These are phyloP conservation scores for Liodrosophila aerea DNA, from an alignment of 2,888 invertebrate species.

Conservation along the genomic window DNA sequence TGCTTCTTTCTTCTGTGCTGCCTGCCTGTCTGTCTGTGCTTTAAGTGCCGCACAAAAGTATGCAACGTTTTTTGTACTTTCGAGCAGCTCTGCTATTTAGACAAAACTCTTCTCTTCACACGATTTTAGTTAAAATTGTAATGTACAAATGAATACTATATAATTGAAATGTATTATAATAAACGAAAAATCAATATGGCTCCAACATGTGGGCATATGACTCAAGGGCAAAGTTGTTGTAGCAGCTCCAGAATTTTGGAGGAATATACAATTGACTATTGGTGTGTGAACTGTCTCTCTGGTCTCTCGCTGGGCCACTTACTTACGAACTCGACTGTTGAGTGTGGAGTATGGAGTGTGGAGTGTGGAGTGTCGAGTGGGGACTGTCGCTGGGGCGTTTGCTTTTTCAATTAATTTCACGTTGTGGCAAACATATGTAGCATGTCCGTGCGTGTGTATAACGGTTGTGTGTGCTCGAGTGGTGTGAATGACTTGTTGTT, in stretches of 20 bases:
- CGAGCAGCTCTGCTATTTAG: too few species aligned
- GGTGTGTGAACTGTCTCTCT: neutral
- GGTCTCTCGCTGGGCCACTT: slow-evolving; percentile 44
- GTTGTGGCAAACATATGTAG: slow-evolving; percentile 23
- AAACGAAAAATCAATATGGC: too few species aligned
- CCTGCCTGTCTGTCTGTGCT: slow-evolving; percentile 11
- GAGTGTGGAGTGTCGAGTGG: slow-evolving; percentile 33
- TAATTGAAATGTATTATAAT: too few species aligned
- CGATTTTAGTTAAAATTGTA: too few species aligned
- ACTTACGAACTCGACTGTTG: slow-evolving; percentile 38
- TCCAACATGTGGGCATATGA: too few species aligned
- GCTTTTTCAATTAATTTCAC: slow-evolving; percentile 56
- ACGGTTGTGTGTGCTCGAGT: slow-evolving; percentile 29
- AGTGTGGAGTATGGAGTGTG: slow-evolving; percentile 32
- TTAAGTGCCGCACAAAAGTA: slow-evolving; percentile 47
- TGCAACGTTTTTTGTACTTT: slow-evolving; percentile 23
- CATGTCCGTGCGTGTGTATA: slow-evolving; percentile 3
- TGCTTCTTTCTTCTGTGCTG: slow-evolving; percentile 3
- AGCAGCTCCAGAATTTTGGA: too few species aligned
- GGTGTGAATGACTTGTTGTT: slow-evolving; percentile 64
- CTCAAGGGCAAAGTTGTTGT: too few species aligned
- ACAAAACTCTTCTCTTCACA: too few species aligned
- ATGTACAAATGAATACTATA: too few species aligned
- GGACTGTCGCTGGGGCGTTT: slow-evolving; percentile 44
- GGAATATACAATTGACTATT: too few species aligned